Evolutionary conservation across 2,797 vertebrate species (phyloP), one percentile per base, ranked within the genome.

Genomic region (Eupleurogrammus muticus): DNA sequence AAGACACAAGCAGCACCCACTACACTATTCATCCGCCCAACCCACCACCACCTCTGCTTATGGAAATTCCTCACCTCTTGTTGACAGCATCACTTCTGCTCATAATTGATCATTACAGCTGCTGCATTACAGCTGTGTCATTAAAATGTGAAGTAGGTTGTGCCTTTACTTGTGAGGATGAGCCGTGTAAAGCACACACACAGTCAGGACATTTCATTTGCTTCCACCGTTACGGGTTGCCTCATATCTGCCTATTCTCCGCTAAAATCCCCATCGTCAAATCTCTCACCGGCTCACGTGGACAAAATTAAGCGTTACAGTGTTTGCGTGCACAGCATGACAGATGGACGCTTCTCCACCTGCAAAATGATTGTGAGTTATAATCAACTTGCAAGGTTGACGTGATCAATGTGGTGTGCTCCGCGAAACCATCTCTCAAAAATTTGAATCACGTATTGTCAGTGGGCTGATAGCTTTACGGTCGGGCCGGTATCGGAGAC

Each of bases 261-360:
- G 66, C 67, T 28, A 24, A 83, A 75, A 83, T 80, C 81, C 75
- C 55, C 48, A 19, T 35, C n/a, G 11, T 47, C 28, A 5, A 5
- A 35, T 66, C 9, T 56, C 48, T 55, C 46, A 13, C 6, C 49
- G 1, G 42, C 59, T 73, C 78, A 36, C 68, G 42, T 16, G 42
- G 46, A 79, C 80, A 86, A 83, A 84, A 28, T 28, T 55, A 82
- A 55, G 66, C 72, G 55, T 68, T 28, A 36, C 38, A 40, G 32
- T 69, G 77, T 86, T 83, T 76, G 70, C 87, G 75, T 70, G 63
- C 46, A 65, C 66, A 35, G 59, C 51, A 28, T 36, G 35, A 54
- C 84, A 91, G 82, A 89, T 86, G 86, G 83, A 79, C 51, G 66
- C 34, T 34, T 52, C 69, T 32, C 32, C 53, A n/a, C 77, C 64